Conservation (phyloP, 2,113 vertebrate genomes). For the Mellivora capensis region DNA sequence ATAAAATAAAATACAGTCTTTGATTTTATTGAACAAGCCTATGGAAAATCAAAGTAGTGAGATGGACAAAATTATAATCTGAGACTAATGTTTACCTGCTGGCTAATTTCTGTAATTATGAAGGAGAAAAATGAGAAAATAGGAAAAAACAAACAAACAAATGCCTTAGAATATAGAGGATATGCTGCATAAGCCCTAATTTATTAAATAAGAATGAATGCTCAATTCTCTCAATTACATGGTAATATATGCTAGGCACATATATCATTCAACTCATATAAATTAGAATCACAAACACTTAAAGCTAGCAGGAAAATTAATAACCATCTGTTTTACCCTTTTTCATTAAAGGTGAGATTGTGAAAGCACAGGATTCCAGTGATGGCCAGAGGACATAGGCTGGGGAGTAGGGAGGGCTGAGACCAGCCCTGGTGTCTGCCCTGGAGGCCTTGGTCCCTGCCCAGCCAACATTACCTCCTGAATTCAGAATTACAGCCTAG, state of each 20-base stretch:
- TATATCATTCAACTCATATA: not conserved
- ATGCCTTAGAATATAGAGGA: not conserved
- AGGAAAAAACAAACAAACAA: not conserved
- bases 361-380: not conserved
- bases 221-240: not conserved
- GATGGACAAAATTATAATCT: not conserved
- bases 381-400: accelerated
- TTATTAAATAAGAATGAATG: not conserved
- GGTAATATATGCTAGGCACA: not conserved
- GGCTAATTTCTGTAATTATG: not conserved
- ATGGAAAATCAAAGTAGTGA: not conserved
- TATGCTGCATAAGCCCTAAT: not conserved
- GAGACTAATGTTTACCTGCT: not conserved
- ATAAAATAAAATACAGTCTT: not conserved
- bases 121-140: not conserved
- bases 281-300: not conserved
- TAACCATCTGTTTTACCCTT: not conserved
- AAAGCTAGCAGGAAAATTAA: not conserved
- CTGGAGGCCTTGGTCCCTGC: accelerated
- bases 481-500: not conserved
- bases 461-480: not conserved
- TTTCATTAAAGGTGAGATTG: not conserved
- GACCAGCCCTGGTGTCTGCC: accelerated
- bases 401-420: accelerated
- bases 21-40: not conserved